Percentiles rank a stretch among this genome's conserved stretches.
phyloP scores from a whole-genome alignment of 2,888 invertebrate genomes.

The Mythimna albipuncta region DNA sequence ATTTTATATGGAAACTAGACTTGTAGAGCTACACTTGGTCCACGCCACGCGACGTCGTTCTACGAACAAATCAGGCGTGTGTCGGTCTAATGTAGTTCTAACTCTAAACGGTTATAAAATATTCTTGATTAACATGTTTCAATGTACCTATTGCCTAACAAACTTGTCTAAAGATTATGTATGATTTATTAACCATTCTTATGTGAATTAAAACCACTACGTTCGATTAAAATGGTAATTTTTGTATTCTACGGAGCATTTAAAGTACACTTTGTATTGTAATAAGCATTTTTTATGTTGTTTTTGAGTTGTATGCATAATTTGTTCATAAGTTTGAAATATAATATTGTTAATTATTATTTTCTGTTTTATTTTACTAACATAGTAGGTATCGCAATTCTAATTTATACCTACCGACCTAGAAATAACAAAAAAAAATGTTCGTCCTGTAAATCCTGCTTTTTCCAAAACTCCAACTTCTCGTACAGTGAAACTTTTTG shows the following conservation, averaged over 20 bases:
- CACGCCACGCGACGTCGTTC: no score
- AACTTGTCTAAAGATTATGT: background rate
- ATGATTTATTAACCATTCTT: background rate
- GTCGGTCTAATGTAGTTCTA: no score
- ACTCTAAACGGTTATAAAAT: background rate
- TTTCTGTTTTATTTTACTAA: constrained; percentile 17
- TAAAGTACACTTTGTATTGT: constrained; percentile 62
- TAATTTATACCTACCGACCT: no score
- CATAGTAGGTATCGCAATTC: no score
- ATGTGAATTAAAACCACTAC: background rate
- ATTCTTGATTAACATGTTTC: background rate
- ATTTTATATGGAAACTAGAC: no score
- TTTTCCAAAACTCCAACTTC: no score
- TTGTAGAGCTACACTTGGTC: no score
- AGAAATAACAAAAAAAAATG: no score
- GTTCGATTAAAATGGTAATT: constrained; percentile 6
- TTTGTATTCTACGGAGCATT: constrained; percentile 60
- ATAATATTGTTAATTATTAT: constrained; percentile 38
- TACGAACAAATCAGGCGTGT: no score
- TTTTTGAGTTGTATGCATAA: constrained; percentile 35
- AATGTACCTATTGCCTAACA: background rate
- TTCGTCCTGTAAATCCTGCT: no score
- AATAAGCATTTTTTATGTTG: constrained; percentile 54
- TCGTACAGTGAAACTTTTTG: no score
- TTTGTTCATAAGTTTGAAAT: constrained; percentile 39